Evolutionary conservation across 1,140 invertebrate genomes (phyloP), one percentile per base, ranked within the genome.

Genomic region (Drosophila gunungcola): DNA sequence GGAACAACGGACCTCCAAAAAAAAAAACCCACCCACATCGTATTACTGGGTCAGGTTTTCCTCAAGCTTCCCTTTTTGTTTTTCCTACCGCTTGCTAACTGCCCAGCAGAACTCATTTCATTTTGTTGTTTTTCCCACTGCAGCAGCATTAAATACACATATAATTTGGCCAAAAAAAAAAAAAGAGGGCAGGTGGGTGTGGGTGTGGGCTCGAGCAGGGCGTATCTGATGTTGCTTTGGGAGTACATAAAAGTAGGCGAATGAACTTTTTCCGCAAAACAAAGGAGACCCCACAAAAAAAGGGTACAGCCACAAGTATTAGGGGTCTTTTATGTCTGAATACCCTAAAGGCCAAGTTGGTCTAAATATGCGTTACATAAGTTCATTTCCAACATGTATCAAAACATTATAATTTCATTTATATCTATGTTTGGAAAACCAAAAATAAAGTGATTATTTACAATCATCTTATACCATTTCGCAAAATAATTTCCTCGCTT

Each of bases 101-200:
- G 73, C 54, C 32, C 16, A 62, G 52, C 65, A 60, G 57, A 70
- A 69, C 51, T 70, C 43, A 70, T 70, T 70, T 56, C 25, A 13
- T 36, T 27, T 48, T 41, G 27, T 46, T 56, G 36, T 80, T 42
- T 45, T 43, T 60, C 53, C 41, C 76, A 43, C 41, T 64, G 61
- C 70, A 73, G 54, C 49, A 65, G 73, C 74, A 75, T 78, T 75
- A 86, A 78, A 73, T 79, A 82, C 58, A 85, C 55, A 73, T 67
- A 75, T 82, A 83, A 76, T 85, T 77, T 85, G 51, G 49, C 46
- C 41, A 69, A 58, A 39, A 57, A 52, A 69, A 58, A 39, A 57
- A 52, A 69, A 41, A 12, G 39, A 25, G 43, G 46, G 60, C 77
- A 60, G 79, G 56, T 73, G 64, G 53, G 52, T 16, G 64, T 68